phyloP scores from a whole-genome alignment of 2,888 invertebrate species.

The Drosophila antonietae region DNA sequence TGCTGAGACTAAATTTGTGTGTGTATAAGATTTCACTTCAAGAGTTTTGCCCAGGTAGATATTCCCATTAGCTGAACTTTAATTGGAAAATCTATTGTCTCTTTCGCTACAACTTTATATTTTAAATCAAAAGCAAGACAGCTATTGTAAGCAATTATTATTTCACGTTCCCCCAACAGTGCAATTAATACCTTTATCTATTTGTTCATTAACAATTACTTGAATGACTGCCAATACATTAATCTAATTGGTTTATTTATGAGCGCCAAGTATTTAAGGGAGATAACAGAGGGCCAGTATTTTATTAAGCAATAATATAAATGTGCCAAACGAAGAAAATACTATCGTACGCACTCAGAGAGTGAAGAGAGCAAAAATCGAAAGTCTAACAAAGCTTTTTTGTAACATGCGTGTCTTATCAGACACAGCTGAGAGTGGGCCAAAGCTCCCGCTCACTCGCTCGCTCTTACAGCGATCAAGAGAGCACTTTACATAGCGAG shows the following conservation, averaged over 20 bases:
- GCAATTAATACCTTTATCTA: slow-evolving; percentile 6
- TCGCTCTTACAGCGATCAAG: slow-evolving; percentile 22
- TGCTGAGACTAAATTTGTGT: slow-evolving; percentile 28
- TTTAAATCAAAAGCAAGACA: neutral
- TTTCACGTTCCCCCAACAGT: neutral
- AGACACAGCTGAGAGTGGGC: slow-evolving; percentile 41
- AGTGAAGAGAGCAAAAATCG: slow-evolving; percentile 2
- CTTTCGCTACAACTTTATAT: neutral
- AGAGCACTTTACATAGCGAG: slow-evolving; percentile 26
- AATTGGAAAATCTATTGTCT: slow-evolving; percentile 26
- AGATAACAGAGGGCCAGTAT: neutral
- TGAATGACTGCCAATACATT: neutral
- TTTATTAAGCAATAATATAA: slow-evolving; percentile 5
- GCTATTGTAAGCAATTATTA: neutral
- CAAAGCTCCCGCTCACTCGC: slow-evolving; percentile 26
- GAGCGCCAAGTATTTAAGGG: slow-evolving; percentile 2
- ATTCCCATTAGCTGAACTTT: slow-evolving; percentile 30
- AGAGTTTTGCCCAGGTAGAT: slow-evolving; percentile 29
- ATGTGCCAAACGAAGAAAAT: neutral
- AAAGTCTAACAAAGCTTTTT: neutral
- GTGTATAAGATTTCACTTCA: slow-evolving; percentile 55
- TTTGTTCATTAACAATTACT: neutral
- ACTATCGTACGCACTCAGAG: slow-evolving; percentile 1
- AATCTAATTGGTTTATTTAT: slow-evolving; percentile 10
- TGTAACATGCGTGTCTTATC: slow-evolving; percentile 38